Conservation (phyloP, 2,113 vertebrate genomes). For the Rhegmatorhina hoffmannsi region DNA sequence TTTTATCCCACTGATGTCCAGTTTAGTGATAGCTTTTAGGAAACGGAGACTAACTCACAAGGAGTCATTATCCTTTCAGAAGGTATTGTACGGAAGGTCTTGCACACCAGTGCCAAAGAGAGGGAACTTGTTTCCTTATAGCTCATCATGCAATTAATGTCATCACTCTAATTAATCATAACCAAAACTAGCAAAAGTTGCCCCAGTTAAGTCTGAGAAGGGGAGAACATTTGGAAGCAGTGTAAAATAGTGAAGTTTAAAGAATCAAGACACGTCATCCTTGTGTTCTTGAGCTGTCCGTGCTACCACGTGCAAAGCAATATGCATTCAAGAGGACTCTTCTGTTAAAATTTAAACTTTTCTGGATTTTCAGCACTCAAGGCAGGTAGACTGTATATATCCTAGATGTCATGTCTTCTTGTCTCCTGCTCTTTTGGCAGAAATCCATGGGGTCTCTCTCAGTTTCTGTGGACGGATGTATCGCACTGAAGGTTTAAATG, state of each 20-base stretch:
- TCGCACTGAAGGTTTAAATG: constrained; percentile 9
- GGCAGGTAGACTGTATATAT: fast-evolving
- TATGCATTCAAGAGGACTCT: neutral
- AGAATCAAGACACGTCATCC: neutral
- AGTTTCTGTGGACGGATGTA: neutral
- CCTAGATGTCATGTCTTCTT: neutral
- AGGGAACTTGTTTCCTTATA: neutral
- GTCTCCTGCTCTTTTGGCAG: neutral
- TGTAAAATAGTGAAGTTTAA: neutral
- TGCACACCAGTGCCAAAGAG: neutral
- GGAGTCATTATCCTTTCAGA: neutral
- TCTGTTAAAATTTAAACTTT: neutral
- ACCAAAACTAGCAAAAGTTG: neutral
- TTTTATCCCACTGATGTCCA: neutral
- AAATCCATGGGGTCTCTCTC: neutral
- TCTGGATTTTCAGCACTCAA: neutral
- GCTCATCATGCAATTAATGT: neutral
- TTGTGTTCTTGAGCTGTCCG: neutral
- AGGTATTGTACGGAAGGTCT: neutral
- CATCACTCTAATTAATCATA: neutral
- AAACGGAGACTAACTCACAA: neutral
- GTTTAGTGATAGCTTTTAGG: neutral
- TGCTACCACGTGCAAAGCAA: neutral
- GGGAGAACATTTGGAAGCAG: neutral
- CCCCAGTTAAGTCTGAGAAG: neutral